Base-by-base conservation (phyloP, 2,888 invertebrate genomes). In the Zootermopsis nevadensis region DNA sequence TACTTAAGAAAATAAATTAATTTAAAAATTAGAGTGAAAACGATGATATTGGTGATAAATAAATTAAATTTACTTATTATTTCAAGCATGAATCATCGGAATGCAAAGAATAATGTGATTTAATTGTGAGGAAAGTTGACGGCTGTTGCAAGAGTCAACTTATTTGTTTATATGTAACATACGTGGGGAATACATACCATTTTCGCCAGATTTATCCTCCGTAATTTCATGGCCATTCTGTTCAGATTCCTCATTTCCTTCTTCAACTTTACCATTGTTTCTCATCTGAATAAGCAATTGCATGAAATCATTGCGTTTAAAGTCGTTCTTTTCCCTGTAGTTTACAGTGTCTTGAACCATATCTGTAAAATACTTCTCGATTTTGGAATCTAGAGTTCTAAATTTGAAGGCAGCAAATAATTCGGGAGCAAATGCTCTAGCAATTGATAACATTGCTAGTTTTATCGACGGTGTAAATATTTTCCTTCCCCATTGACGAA, bases 351-450 rank as follows among this genome's bases (percentile, higher is more conserved):
- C 33, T 33, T 38, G 35, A 0, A 92, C 91, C 0, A 90, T 89
- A 0, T 87, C 87, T 74, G 89, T 88, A 80, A 93, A 93, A 42
- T 67, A 82, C 22, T 19, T n/a, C 7, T 33, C 33, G 12, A 74
- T 24, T 74, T 35, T n/a, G 24, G 72, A 35, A 35, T 74, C 48
- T 8, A 77, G 12, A 31, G 10, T 31, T 31, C 22, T 77, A 6
- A 55, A 8, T 24, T n/a, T 30, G 8, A 77, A 12, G 6, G 55
- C 2, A 3, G 24, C 19, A 0, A 55, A 8, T 8, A 77, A 0
- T 10, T 15, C 10, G 0, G 77, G 77, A 10, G 10, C 0, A 8
- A 55, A 3, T 30, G 24, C 22, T 2, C 27, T 88, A 0, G 89
- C 82, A 15, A 89, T 86, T 84, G 87, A 84, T 85, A 88, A 88